Percentiles rank a stretch among this genome's conserved stretches.
Evolutionary conservation across 2,888 invertebrate species (phyloP).

Genomic region (Acleris literana): DNA sequence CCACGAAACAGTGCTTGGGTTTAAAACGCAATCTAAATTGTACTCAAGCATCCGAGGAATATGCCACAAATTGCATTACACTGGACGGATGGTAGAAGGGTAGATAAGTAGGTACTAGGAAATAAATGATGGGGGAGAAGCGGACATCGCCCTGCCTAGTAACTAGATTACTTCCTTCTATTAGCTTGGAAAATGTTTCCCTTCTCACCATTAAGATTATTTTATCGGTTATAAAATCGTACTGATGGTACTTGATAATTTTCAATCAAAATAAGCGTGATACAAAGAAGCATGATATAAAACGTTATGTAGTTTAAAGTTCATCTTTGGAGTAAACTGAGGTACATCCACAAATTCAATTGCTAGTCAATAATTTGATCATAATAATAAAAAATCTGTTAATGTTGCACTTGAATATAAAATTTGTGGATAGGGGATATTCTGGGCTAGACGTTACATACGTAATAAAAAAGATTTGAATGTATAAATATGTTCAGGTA

Average conservation of each 20-base stretch:
- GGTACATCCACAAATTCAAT: too few species aligned
- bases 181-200: conserved; percentile 63
- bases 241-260: conserved; percentile 7
- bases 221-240: conserved; percentile 10
- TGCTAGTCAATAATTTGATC: too few species aligned
- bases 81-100: conserved; percentile 52
- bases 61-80: conserved; percentile 61
- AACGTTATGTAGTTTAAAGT: too few species aligned
- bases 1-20: conserved; percentile 47
- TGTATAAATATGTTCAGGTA: too few species aligned
- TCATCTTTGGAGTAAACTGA: too few species aligned
- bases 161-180: conserved; percentile 69
- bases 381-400: too few species aligned
- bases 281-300: too few species aligned
- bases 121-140: conserved; percentile 60
- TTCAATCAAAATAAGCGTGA: background rate
- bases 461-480: too few species aligned
- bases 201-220: conserved; percentile 25
- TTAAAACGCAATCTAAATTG: conserved; percentile 56
- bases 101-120: conserved; percentile 58
- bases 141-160: conserved; percentile 55
- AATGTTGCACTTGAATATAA: too few species aligned
- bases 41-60: conserved; percentile 60
- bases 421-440: too few species aligned
- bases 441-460: too few species aligned